A percentile compares a stretch with the other conserved stretches of the same genome.
These are phyloP conservation scores for Sialis lutaria DNA, from an alignment of 2,888 invertebrate species.

Conservation along the genomic window DNA sequence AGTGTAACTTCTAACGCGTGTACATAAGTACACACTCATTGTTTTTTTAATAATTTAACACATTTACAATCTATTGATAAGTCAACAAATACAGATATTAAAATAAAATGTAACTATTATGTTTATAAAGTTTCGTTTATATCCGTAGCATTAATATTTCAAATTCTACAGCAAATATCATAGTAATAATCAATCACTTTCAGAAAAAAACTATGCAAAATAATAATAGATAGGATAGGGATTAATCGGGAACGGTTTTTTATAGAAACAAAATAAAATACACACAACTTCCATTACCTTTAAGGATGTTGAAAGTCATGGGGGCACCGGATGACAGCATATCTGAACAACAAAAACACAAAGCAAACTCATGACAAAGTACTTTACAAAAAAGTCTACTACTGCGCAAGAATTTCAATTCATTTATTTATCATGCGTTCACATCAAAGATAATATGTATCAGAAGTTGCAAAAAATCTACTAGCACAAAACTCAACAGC, in stretches of 20 bases:
- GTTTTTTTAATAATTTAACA: too few relatives aligned
- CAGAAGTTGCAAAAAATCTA: not conserved
- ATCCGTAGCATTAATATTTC: too few relatives aligned
- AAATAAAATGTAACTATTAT: too few relatives aligned
- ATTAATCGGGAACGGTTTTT: not conserved
- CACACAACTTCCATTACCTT: constrained; percentile 44
- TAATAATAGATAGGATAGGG: too few relatives aligned
- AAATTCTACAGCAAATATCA: too few relatives aligned
- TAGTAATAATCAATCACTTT: too few relatives aligned
- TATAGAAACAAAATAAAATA: constrained; percentile 7
- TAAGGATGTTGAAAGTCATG: constrained; percentile 74
- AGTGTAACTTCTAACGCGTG: too few relatives aligned
- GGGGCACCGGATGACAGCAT: constrained; percentile 64
- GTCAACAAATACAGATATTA: too few relatives aligned
- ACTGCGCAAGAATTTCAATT: not conserved
- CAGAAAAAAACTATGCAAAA: too few relatives aligned
- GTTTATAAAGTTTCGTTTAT: too few relatives aligned
- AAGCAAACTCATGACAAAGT: constrained; percentile 32
- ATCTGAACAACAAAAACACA: constrained; percentile 60
- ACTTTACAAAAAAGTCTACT: constrained; percentile 1
- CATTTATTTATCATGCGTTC: not conserved
- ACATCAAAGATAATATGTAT: constrained; percentile 1
- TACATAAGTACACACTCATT: too few relatives aligned
- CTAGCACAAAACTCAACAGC: not conserved
- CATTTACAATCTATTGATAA: too few relatives aligned